Base-by-base conservation (phyloP, 2,888 invertebrate species). In the Nesidiocoris tenuis region DNA sequence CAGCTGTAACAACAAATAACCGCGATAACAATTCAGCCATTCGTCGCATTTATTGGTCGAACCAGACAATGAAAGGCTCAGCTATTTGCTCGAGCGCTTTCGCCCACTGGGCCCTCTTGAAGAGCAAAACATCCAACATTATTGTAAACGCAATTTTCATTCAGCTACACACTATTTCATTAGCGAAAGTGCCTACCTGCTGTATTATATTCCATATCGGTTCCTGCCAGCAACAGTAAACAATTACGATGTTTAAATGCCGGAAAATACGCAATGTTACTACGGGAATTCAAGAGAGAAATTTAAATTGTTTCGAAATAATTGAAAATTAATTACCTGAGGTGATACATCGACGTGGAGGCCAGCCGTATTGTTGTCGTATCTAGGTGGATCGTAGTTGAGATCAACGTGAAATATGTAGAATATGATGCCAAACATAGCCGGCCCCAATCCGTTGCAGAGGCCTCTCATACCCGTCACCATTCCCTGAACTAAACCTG, bases 321-420 rank as follows among this genome's bases (percentile, higher is more conserved):
- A n/a, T n/a, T n/a, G n/a, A n/a, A n/a, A n/a, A n/a, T n/a, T n/a
- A 18, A 5, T 76, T 80, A 84, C 86, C 85, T 87, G 86, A 78
- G 87, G 85, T 81, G 86, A 85, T 77, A 85, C 84, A 79, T 87
- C 86, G 74, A 84, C 83, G 80, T 85, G 85, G 77, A 84, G 83
- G 22, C 84, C 84, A 81, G 85, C 83, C 78, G 82, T 83, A 80
- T 85, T 85, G 78, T 83, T 84, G 87, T 87, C 77, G 88, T 89
- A 82, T 85, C 84, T 79, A 82, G 81, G 57, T 74, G 80, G 75
- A 80, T 91, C 90, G 81, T 92, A 93, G 83, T 95, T 96, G 82
- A 99, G 87, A 86, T 99, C 96, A 80, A 99, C 98, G 84, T 98
- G 95, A 86, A 98, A 99, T 82, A 98, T 87, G 86, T 97, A 99